Conservation (phyloP, 2,113 vertebrate genomes). For the Neofelis nebulosa region DNA sequence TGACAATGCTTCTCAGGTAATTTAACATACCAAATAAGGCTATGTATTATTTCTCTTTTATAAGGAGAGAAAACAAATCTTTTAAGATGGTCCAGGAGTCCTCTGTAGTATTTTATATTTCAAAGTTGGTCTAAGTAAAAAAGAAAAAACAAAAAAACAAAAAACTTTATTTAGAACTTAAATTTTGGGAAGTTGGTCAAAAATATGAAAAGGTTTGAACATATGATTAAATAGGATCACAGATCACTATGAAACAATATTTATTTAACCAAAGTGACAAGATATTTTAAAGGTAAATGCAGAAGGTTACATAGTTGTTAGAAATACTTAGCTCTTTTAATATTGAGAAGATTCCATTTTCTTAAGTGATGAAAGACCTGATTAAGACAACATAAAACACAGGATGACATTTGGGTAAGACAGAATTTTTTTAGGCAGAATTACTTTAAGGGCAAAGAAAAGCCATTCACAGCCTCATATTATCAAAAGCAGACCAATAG, state of each 20-base stretch:
- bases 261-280: neutral
- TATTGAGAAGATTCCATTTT: neutral
- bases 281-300: neutral
- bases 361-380: neutral
- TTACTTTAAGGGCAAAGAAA: neutral
- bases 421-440: neutral
- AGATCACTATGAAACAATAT: neutral
- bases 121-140: neutral
- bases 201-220: neutral
- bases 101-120: neutral
- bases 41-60: neutral
- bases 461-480: neutral
- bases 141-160: neutral
- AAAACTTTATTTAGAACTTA: neutral
- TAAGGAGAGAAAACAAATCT: neutral
- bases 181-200: neutral
- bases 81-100: neutral
- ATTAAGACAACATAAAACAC: neutral
- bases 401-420: neutral
- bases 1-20: neutral
- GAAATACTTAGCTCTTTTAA: neutral
- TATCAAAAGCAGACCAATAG: neutral
- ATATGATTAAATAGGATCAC: neutral
- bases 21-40: neutral
- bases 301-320: neutral